Evolutionary conservation across 2,888 invertebrate genomes (phyloP), one percentile per base, ranked within the genome.

Genomic region (Mythimna ferrago): DNA sequence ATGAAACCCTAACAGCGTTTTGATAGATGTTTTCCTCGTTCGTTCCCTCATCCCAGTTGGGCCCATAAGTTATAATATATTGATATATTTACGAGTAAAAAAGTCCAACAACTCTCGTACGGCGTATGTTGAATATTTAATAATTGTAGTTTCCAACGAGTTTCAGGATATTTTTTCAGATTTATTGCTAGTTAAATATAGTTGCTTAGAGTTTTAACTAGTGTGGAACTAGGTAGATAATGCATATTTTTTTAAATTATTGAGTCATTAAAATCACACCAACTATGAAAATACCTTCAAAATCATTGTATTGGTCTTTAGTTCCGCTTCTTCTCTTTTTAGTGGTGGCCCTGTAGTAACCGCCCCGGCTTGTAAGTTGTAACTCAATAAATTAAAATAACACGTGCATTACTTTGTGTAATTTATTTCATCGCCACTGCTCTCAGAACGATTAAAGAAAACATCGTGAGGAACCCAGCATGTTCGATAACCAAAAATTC

Each of bases 11-110:
- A 62, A 60, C 61, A 56, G n/a, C 38, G 11, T 44, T 77, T 77
- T 82, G 73, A 83, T 80, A 73, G 74, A 83, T 76, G 67, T 58
- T 44, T 74, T 76, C 66, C 66, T 62, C 66, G 6, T 69, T 70
- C 61, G n/a, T 70, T 71, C 58, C 62, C 66, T 26, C 66, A 32
- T 57, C 62, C 62, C 58, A 65, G 76, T 68, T 66, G 32, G 57
- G 62, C 32, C 51, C 71, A 75, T 82, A 84, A 77, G 76, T 84
- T 76, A 82, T 74, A 74, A 69, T 77, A 79, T 72, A 79, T 72
- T 83, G 71, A 82, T 78, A 69, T 78, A 78, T 78, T 81, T 79
- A 78, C 62, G 75, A 68, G 57, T 68, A 69, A 78, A 77, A 81
- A 81, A 63, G 10, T 66, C 56, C 51, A 32, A 69, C 41, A 72